phyloP scores from a whole-genome alignment of 1,140 invertebrate genomes.

The Lasaia peninsularis region DNA sequence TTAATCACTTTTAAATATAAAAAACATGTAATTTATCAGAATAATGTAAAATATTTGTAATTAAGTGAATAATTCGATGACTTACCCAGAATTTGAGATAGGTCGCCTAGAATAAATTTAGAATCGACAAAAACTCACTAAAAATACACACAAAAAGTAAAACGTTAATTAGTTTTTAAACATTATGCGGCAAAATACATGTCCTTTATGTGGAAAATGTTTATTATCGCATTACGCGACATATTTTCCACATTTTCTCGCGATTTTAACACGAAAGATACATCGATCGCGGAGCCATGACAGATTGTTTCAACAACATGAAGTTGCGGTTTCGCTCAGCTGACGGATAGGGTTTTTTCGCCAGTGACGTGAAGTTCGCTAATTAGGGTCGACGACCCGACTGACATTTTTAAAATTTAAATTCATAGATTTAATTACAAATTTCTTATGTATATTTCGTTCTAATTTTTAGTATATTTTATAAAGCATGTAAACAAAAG shows the following conservation, averaged over 20 bases:
- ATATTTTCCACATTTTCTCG: constrained; percentile 67
- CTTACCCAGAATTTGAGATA: constrained; percentile 63
- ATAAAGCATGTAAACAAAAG: background rate
- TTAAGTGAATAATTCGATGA: constrained; percentile 38
- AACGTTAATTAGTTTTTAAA: constrained; percentile 41
- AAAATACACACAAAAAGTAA: constrained; percentile 55
- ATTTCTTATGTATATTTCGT: background rate
- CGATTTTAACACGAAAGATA: constrained; percentile 53
- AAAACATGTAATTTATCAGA: background rate
- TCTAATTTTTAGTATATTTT: background rate
- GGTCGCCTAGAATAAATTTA: constrained; percentile 67
- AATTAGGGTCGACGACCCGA: constrained; percentile 47
- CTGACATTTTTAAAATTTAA: background rate
- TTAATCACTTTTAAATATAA: constrained; percentile 25
- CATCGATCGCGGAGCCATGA: constrained; percentile 71
- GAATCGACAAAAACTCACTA: constrained; percentile 60
- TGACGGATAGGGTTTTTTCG: constrained; percentile 59
- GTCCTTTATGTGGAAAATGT: constrained; percentile 30
- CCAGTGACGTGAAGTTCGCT: constrained; percentile 49
- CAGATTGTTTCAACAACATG: constrained; percentile 61
- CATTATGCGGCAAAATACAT: constrained; percentile 38
- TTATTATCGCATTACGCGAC: constrained; percentile 43
- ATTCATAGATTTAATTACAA: background rate
- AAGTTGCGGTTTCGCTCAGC: constrained; percentile 62
- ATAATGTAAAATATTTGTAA: background rate